Base-by-base conservation (phyloP, 2,888 invertebrate genomes). In the Himalopsyche tibetana region DNA sequence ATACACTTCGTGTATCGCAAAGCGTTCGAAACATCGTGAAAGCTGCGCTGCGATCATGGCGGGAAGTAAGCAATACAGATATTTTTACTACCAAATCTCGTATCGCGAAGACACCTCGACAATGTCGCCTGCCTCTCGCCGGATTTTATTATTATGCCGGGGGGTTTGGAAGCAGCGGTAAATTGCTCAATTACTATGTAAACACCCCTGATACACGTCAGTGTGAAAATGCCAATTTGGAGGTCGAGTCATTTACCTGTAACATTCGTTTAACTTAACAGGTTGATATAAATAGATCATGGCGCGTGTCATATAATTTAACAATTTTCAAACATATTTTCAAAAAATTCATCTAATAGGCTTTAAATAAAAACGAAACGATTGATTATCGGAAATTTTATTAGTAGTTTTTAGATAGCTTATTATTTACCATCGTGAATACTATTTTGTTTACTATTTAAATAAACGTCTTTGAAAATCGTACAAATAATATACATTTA, bases 21-120 rank as follows among this genome's bases (percentile, higher is more conserved):
- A 69, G 69, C 36, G 19, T 11, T 69, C 69, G 19, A 11, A 69
- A 9, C 69, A 11, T 6, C 28, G 69, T 11, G 69, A 69, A 28
- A 69, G 69, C 69, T 69, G 69, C 69, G 69, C 69, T 69, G 69
- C 69, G 69, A 69, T 69, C 28, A 69, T 36, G 69, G 69, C 6
- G 12, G 69, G 28, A 69, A 69, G 69, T 69, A 28, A 69, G 69
- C 11, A 28, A 69, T 69, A 28, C 69, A 69, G 69, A 5, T 28
- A 69, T 28, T 69, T 69, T 69, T 69, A 69, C 69, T 28, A 9
- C 36, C 9, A 28, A n/a, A 69, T 28, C 69, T 69, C 69, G 69
- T 5, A 69, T 69, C 69, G 45, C 9, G 9, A 45, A 45, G 45
- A 45, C 45, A 45, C 45, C 8, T 45, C 45, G 45, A 45, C 45